Evolutionary conservation across 2,888 invertebrate species (phyloP), one percentile per base, ranked within the genome.

Genomic region (Phaonia tiefii): DNA sequence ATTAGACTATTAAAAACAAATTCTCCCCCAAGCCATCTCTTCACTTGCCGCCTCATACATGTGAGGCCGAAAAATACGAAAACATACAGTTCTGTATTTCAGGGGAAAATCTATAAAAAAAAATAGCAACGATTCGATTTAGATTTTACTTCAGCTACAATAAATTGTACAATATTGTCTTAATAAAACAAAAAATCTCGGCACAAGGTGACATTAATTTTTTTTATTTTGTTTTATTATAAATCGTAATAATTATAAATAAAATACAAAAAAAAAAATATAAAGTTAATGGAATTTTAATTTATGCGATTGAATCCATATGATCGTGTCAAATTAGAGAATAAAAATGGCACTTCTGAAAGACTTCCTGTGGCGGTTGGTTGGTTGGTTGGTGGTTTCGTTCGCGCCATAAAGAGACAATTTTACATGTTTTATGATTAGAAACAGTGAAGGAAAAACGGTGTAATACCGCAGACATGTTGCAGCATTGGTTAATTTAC

Each of bases 1-100:
- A 83, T 81, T 79, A 71, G 70, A 39, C 75, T 70, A 77, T 75
- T 79, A 77, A 71, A 79, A 80, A 66, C 17, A 58, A 31, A 70
- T 74, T 65, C 69, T 13, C 37, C 25, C 11, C 51, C n/a, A n/a
- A 51, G 60, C 11, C n/a, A n/a, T n/a, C n/a, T n/a, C n/a, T n/a
- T 25, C 25, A 44, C 20, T 31, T 20, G n/a, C 46, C 5, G 4
- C 31, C 8, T 31, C 8, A 31, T 31, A 8, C 31, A 31, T 31
- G 4, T 44, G 13, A 22, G 31, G 13, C n/a, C 4, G 15, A 44
- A 65, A 44, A 66, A 25, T 1, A 20, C 4, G 11, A 0, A 65
- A 13, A 39, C 20, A 17, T 49, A n/a, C n/a, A n/a, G 4, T 20
- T 67, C 13, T 66, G 26, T 44, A 1, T n/a, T 39, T 70, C 22